Evolutionary conservation across 1,140 invertebrate species (phyloP).

Genomic region (Ectropis grisescens): DNA sequence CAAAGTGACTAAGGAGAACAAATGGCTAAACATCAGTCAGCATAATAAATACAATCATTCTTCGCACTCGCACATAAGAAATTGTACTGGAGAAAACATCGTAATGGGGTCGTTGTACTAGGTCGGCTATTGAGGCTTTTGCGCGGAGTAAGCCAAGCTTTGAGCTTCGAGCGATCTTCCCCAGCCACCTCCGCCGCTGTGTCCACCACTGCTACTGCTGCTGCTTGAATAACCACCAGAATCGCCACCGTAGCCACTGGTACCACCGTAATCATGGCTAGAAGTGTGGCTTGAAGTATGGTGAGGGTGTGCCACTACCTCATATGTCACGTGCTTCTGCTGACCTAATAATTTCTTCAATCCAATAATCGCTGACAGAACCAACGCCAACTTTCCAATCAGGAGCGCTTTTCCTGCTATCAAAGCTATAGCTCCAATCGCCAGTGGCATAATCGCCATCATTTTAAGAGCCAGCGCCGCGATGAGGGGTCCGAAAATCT

Average conservation of each 20-base stretch:
- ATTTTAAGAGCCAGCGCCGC: slow-evolving; percentile 82
- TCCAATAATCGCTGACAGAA: slow-evolving; percentile 85
- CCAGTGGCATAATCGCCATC: slow-evolving; percentile 81
- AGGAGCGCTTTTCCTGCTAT: slow-evolving; percentile 88
- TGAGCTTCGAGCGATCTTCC: slow-evolving; percentile 78
- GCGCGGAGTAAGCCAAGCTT: slow-evolving; percentile 80
- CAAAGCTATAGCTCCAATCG: slow-evolving; percentile 83
- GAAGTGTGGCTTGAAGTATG: slow-evolving; percentile 77
- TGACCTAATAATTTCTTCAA: slow-evolving; percentile 82
- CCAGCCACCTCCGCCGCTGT: slow-evolving; percentile 79
- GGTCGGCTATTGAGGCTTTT: slow-evolving; percentile 70
- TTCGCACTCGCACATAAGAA: slow-evolving; percentile 33
- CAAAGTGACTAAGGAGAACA: background rate
- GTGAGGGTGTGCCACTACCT: slow-evolving; percentile 86
- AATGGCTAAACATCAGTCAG: slow-evolving; percentile 18
- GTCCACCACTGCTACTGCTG: slow-evolving; percentile 34
- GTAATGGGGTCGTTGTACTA: slow-evolving; percentile 35
- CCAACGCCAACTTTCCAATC: slow-evolving; percentile 86
- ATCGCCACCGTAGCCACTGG: slow-evolving; percentile 64
- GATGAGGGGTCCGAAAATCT: slow-evolving; percentile 82
- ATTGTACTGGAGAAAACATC: slow-evolving; percentile 39
- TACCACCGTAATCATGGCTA: slow-evolving; percentile 74
- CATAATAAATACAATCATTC: slow-evolving; percentile 42
- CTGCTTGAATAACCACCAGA: slow-evolving; percentile 70
- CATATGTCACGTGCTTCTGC: slow-evolving; percentile 87